Percentiles rank a stretch among this genome's conserved stretches.
Evolutionary conservation across 2,113 vertebrate genomes (phyloP).

Genomic region (Gobio gobio): DNA sequence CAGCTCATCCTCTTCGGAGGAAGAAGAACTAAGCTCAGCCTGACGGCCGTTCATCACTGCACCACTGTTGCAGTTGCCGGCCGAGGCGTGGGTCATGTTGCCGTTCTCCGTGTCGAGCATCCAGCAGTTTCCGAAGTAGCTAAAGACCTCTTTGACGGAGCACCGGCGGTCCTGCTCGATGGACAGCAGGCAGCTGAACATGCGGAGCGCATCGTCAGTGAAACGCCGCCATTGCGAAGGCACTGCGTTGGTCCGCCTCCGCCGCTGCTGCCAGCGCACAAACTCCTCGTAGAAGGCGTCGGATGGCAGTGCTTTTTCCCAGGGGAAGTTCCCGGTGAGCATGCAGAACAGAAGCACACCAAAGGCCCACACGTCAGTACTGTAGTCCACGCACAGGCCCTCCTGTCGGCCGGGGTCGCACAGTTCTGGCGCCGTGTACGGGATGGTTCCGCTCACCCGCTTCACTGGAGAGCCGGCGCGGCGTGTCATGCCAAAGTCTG

Average conservation of each 20-base stretch:
- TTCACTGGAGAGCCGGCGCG: constrained; percentile 78
- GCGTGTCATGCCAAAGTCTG: constrained; percentile 83
- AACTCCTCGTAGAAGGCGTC: constrained; percentile 82
- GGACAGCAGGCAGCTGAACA: constrained; percentile 79
- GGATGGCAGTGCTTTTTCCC: constrained; percentile 79
- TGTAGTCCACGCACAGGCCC: constrained; percentile 80
- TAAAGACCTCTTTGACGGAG: constrained; percentile 78
- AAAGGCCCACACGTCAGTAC: constrained; percentile 83
- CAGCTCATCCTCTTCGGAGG: constrained; percentile 74
- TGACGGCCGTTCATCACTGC: constrained; percentile 41
- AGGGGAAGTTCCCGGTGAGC: constrained; percentile 84
- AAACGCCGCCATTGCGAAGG: constrained; percentile 83
- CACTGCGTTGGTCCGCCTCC: constrained; percentile 54
- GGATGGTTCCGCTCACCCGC: constrained; percentile 82
- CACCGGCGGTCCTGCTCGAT: constrained; percentile 76
- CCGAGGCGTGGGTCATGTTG: constrained; percentile 35
- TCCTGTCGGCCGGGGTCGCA: constrained; percentile 74
- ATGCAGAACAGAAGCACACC: constrained; percentile 84
- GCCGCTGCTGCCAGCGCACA: constrained; percentile 77
- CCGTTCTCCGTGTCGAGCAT: constrained; percentile 75
- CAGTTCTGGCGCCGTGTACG: constrained; percentile 82
- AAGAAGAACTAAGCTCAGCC: constrained; percentile 71
- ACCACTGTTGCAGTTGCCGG: not conserved
- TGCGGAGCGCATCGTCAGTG: constrained; percentile 75
- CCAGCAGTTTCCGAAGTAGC: constrained; percentile 77